Evolutionary conservation across 2,113 vertebrate genomes (phyloP).

Genomic region (Pluvialis apricaria): DNA sequence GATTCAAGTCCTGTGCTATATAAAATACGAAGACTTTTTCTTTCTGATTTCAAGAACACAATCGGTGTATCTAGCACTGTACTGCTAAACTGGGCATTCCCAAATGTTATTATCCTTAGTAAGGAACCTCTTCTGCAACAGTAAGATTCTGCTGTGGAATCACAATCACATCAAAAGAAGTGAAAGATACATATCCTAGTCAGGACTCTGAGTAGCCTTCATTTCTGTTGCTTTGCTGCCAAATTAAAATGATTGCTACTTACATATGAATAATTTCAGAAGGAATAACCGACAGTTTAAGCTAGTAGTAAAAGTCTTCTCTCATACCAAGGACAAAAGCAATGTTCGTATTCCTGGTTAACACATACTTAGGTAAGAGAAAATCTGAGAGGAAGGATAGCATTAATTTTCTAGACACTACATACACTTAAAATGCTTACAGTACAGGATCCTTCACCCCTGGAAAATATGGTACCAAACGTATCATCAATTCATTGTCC

Average conservation of each 20-base stretch:
- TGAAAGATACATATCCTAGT: not conserved
- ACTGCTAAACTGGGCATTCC: not conserved
- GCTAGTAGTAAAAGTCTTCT: not conserved
- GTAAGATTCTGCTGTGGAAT: not conserved
- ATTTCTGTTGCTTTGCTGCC: not conserved
- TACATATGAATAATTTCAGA: not conserved
- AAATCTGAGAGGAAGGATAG: not conserved
- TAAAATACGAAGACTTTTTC: not conserved
- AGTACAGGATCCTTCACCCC: not conserved
- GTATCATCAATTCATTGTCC: not conserved
- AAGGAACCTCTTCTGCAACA: not conserved
- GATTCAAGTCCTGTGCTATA: not conserved
- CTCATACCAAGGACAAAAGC: not conserved
- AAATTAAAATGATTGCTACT: not conserved
- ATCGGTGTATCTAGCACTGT: not conserved
- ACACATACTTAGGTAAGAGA: not conserved
- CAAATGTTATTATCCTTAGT: not conserved
- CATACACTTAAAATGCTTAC: not conserved
- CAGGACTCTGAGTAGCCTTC: not conserved
- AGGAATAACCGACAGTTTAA: not conserved
- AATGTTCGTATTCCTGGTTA: not conserved
- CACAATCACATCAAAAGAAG: not conserved
- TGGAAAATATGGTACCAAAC: not conserved
- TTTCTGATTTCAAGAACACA: not conserved
- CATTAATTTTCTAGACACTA: not conserved